Percentiles rank a stretch among this genome's conserved stretches.
Evolutionary conservation across 1,140 invertebrate genomes (phyloP).

Genomic region (Drosophila equinoxialis): DNA sequence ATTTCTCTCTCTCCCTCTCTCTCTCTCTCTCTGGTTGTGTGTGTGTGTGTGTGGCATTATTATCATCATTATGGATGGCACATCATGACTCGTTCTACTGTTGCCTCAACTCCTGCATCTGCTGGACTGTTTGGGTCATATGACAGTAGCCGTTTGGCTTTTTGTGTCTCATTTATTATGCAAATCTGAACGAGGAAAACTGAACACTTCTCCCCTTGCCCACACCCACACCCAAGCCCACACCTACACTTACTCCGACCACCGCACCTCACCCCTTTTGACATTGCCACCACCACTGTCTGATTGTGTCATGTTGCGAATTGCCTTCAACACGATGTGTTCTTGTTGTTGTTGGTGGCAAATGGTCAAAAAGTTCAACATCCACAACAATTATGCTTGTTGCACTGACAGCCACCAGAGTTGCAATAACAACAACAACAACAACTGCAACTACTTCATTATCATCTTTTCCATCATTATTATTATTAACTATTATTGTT

Average conservation of each 20-base stretch:
- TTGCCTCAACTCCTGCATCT: neutral
- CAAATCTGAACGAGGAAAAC: constrained; percentile 56
- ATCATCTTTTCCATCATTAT: constrained; percentile 24
- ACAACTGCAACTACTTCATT: constrained; percentile 3
- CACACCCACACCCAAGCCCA: neutral
- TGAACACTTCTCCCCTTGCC: constrained; percentile 14
- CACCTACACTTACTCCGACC: neutral
- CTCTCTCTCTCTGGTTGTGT: neutral
- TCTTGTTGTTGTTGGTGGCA: constrained; percentile 19
- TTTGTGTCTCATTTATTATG: constrained; percentile 80
- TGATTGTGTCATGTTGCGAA: constrained; percentile 31
- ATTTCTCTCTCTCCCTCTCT: neutral
- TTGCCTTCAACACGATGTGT: constrained; percentile 28
- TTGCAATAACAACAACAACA: constrained; percentile 10
- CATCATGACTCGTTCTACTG: constrained; percentile 56
- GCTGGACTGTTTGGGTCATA: constrained; percentile 45
- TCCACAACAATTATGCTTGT: constrained; percentile 61
- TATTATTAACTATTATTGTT: constrained; percentile 17
- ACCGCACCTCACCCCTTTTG: neutral
- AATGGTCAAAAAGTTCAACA: constrained; percentile 61
- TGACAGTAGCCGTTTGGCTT: constrained; percentile 75
- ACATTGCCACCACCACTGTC: neutral
- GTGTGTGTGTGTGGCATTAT: constrained; percentile 67
- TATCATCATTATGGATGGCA: constrained; percentile 77
- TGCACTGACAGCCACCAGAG: constrained; percentile 38